Base-by-base conservation (phyloP, 2,797 vertebrate species). In the Chaetophractus vellerosus region DNA sequence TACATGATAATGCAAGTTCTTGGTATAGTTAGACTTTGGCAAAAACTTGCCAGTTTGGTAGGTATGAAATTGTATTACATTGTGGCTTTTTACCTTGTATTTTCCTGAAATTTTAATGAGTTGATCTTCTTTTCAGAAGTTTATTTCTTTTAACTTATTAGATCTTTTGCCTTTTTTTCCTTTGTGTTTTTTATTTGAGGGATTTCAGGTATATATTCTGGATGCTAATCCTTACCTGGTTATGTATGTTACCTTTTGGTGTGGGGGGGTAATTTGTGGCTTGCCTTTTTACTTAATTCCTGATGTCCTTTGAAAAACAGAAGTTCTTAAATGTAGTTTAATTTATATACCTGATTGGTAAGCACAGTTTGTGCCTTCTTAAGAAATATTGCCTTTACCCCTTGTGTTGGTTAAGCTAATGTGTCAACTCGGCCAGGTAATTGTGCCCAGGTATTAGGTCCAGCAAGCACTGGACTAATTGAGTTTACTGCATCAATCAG, bases 251-350 rank as follows among this genome's bases (percentile, higher is more conserved):
- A 31, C 3, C 23, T n/a, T 31, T 61, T 72, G 71, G 38, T 36
- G 6, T 2, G 14, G 14, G 14, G 4, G 50, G 38, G 3, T 16
- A 16, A 33, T 84, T 82, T 91, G 24, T 18, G 12, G 24, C 80
- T 84, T 91, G 31, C 48, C 33, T 84, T 75, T 84, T 24, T 33
- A 38, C 57, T 83, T 64, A n/a, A 74, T 57, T 91, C 69, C 36
- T 21, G 28, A n/a, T 80, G 68, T 72, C 66, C 66, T 74, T 66
- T 75, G 28, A 83, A 75, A 59, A 76, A 81, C 24, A 61, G 16
- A 38, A 38, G 38, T 28, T 71, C 8, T n/a, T 36, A 71, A 33
- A 59, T 72, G n/a, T 82, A 38, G 36, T 63, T 72, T 57, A 81
- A 50, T 90, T 90, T 82, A 21, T 82, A 41, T 72, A 9, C n/a